Percentiles rank a stretch among this genome's conserved stretches.
Evolutionary conservation across 2,797 vertebrate species (phyloP).

Genomic region (Eospalax fontanierii): DNA sequence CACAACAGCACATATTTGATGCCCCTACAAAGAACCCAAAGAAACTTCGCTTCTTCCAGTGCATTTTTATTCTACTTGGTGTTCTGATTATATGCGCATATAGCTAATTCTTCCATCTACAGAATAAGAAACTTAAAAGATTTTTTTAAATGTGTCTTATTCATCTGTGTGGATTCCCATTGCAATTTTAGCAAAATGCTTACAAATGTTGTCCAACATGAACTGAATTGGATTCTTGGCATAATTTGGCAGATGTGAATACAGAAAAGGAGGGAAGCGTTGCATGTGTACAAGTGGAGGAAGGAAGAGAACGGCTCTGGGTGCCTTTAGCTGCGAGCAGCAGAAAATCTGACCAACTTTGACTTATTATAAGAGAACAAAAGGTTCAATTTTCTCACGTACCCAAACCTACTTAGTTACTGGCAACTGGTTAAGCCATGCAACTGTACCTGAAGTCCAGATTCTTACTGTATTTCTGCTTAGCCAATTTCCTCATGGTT

Average conservation of each 20-base stretch:
- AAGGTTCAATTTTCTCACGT: constrained; percentile 12
- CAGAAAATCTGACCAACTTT: neutral
- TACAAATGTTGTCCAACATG: constrained; percentile 12
- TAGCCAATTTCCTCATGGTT: no score
- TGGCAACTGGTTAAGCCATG: neutral
- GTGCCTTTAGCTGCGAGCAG: neutral
- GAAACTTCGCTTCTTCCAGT: neutral
- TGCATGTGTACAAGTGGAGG: neutral
- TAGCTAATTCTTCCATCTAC: neutral
- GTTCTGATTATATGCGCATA: neutral
- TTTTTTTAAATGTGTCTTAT: neutral
- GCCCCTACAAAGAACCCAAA: neutral
- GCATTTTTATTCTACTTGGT: neutral
- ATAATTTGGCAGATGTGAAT: constrained; percentile 15
- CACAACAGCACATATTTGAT: neutral
- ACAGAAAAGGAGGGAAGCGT: constrained; percentile 11
- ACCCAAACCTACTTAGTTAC: neutral
- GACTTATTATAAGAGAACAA: neutral
- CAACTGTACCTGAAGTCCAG: neutral
- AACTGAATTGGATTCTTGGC: constrained; percentile 4
- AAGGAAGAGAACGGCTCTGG: neutral
- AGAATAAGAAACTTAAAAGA: constrained; percentile 2
- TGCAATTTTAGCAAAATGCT: neutral
- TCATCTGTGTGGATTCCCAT: neutral
- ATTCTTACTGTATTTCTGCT: neutral